Evolutionary conservation across 2,797 vertebrate species (phyloP), one percentile per base, ranked within the genome.

Genomic region (Tolypeutes matacus): DNA sequence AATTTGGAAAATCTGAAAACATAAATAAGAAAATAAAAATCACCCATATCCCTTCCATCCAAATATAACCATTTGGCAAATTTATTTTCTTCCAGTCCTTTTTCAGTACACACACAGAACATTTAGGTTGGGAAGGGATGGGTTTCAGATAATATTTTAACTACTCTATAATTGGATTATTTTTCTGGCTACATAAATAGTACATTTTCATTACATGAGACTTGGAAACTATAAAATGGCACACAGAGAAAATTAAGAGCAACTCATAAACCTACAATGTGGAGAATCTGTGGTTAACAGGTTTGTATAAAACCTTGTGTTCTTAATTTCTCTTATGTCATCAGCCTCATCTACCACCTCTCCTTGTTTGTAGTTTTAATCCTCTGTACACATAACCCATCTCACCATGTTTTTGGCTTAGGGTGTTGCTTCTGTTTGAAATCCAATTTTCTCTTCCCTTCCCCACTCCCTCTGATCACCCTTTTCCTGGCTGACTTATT

Each of bases 121-220:
- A 53, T 73, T 89, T 84, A 94, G 67, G n/a, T 65, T 86, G 31
- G 8, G 34, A 82, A 20, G 27, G 3, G 34, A 21, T 0, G 53
- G 25, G n/a, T 89, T 81, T 91, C 53, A 42, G n/a, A 36, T 65
- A 67, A 34, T 46, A 67, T 70, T 90, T 93, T 77, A 87, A 73
- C 34, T 73, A 11, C 75, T 69, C 75, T 62, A 4, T n/a, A 86
- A 84, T 84, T 76, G 72, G 25, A 51, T 76, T 75, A 62, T 64
- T 62, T 95, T 86, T 67, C 34, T 69, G 62, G 75, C 85, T 88
- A 53, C 29, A 75, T 46, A 70, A 62, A 13, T 49, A 72, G 39
- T 14, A 21, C 8, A 67, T 72, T 88, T 93, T 69, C 20, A 83
- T 56, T 78, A 2, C 46, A 14, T 89, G 20, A 51, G 0, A 86